These are phyloP conservation scores for Pseudobourletiella spinata DNA, from an alignment of 1,140 invertebrate species.

Conservation along the genomic window DNA sequence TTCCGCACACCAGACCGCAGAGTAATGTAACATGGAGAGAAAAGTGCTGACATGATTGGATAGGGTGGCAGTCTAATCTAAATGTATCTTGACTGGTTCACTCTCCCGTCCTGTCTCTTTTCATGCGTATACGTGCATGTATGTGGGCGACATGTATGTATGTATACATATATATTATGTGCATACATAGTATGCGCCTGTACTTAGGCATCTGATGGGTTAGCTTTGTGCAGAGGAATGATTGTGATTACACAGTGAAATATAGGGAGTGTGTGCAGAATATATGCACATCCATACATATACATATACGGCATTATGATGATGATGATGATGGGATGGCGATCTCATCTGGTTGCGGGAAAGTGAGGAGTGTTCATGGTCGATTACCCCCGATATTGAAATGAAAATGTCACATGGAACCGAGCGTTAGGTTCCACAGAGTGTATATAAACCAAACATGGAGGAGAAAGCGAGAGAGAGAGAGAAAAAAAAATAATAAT, in stretches of 20 bases:
- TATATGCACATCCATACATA: not conserved
- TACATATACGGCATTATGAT: too few species aligned
- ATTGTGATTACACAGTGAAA: not conserved
- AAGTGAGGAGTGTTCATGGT: constrained; percentile 29
- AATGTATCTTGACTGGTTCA: constrained; percentile 1
- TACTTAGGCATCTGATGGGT: too few species aligned
- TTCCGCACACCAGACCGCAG: not conserved
- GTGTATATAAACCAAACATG: constrained; percentile 8
- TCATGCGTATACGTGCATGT: too few species aligned
- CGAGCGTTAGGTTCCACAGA: constrained; percentile 1
- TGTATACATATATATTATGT: not conserved
- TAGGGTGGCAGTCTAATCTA: constrained; percentile 5
- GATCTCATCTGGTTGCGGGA: constrained; percentile 20
- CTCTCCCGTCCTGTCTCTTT: too few species aligned
- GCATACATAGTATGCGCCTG: not conserved
- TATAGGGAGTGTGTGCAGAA: not conserved
- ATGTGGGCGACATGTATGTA: not conserved
- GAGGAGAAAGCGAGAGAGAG: not conserved
- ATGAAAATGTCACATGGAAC: constrained; percentile 35
- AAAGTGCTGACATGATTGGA: constrained; percentile 5
- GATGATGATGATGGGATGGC: constrained; percentile 6
- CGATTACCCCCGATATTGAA: constrained; percentile 35
- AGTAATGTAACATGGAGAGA: not conserved
- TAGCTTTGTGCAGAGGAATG: not conserved
- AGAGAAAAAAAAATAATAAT: constrained; percentile 25